Percentiles rank a stretch among this genome's conserved stretches.
Evolutionary conservation across 2,797 vertebrate genomes (phyloP).

Genomic region (Botia kubotai): DNA sequence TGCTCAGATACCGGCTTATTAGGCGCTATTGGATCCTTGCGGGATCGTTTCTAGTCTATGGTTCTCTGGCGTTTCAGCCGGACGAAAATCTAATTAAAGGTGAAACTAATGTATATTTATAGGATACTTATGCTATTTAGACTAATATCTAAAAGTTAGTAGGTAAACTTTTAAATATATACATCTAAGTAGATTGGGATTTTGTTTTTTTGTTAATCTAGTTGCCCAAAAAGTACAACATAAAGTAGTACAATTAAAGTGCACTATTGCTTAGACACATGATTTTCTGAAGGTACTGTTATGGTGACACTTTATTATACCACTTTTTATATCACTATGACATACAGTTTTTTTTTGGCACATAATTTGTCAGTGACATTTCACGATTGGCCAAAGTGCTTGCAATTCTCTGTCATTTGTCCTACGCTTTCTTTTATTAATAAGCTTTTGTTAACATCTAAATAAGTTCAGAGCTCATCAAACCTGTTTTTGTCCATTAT

Average conservation of each 20-base stretch:
- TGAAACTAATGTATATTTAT: conserved; percentile 26
- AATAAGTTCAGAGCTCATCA: neutral
- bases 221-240: neutral
- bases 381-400: neutral
- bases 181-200: too few relatives aligned
- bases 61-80: conserved; percentile 9
- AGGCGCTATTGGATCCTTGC: conserved; percentile 26
- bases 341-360: neutral
- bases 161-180: neutral
- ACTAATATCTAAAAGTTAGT: neutral
- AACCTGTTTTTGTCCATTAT: neutral
- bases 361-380: neutral
- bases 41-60: conserved; percentile 15
- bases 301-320: neutral
- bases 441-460: neutral
- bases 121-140: neutral
- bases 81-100: conserved; percentile 33
- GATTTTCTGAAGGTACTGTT: neutral
- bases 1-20: conserved; percentile 28
- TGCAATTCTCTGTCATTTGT: neutral
- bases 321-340: neutral
- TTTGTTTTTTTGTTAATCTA: neutral
- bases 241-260: neutral
- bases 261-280: neutral
- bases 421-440: neutral